Evolutionary conservation across 2,113 vertebrate species (phyloP).

Genomic region (Scomber japonicus): DNA sequence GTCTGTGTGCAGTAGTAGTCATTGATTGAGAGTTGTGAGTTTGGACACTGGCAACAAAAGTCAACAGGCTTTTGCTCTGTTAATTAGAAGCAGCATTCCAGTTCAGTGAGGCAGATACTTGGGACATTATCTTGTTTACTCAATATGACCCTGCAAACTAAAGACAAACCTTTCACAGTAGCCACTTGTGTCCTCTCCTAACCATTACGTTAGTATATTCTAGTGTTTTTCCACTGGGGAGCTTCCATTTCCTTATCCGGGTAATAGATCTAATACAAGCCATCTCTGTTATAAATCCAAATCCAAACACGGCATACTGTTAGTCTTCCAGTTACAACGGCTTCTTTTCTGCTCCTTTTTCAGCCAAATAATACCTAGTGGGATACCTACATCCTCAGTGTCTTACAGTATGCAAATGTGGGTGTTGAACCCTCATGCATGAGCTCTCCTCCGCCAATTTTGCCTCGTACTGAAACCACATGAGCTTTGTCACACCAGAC

Average conservation of each 20-base stretch:
- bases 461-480: slow-evolving; percentile 62
- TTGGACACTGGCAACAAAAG: background rate
- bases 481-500: slow-evolving; percentile 69
- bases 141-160: slow-evolving; percentile 17
- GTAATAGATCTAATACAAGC: background rate
- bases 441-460: slow-evolving; percentile 51
- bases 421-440: slow-evolving; percentile 61
- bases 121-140: slow-evolving; percentile 17
- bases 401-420: slow-evolving; percentile 61
- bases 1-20: slow-evolving; percentile 24
- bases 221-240: slow-evolving; percentile 25
- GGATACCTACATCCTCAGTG: slow-evolving; percentile 36
- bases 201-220: background rate
- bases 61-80: slow-evolving; percentile 26
- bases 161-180: slow-evolving; percentile 38
- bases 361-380: slow-evolving; percentile 8
- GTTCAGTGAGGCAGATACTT: slow-evolving; percentile 1
- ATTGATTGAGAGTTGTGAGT: slow-evolving; percentile 17
- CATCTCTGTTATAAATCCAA: slow-evolving; percentile 20
- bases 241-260: background rate
- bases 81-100: slow-evolving; percentile 36
- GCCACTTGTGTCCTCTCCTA: background rate
- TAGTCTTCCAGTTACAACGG: background rate
- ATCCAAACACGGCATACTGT: slow-evolving; percentile 2
- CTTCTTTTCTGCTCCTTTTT: slow-evolving; percentile 19